These are phyloP conservation scores for Neoaliturus tenellus DNA, from an alignment of 2,888 invertebrate species.

Conservation along the genomic window DNA sequence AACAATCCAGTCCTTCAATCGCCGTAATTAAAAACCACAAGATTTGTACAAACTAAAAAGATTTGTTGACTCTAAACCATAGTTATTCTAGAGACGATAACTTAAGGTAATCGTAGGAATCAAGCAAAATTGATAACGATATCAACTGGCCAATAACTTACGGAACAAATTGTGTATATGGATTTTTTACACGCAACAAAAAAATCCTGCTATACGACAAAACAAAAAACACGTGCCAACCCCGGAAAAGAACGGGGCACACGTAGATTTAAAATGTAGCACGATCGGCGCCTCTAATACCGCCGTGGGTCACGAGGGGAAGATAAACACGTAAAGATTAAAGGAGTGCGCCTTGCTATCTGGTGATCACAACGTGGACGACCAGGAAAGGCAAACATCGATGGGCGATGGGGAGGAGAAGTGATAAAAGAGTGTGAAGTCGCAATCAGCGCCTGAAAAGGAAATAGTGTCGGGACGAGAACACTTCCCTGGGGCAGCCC, in stretches of 20 bases:
- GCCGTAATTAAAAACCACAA: too few relatives aligned
- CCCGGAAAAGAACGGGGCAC: not conserved
- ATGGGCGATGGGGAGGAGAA: not conserved
- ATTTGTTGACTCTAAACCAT: too few relatives aligned
- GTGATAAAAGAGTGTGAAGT: not conserved
- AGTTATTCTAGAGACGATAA: too few relatives aligned
- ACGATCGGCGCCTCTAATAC: not conserved
- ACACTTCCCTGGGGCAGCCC: not conserved
- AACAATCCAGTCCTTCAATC: too few relatives aligned
- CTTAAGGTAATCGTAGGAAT: too few relatives aligned
- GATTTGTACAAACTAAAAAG: too few relatives aligned
- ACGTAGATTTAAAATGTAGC: not conserved
- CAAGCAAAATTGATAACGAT: too few relatives aligned
- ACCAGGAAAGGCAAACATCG: constrained; percentile 10
- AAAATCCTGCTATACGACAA: too few relatives aligned
- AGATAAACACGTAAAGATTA: not conserved
- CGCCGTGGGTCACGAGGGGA: not conserved
- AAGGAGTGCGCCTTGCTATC: not conserved
- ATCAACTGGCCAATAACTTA: too few relatives aligned
- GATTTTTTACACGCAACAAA: too few relatives aligned
- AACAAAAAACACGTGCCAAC: too few relatives aligned
- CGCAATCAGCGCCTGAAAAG: not conserved
- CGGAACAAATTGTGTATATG: too few relatives aligned
- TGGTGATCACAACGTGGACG: not conserved
- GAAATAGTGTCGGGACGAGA: constrained; percentile 1